Conservation (phyloP, 2,888 invertebrate species). For the Cabera pusaria region DNA sequence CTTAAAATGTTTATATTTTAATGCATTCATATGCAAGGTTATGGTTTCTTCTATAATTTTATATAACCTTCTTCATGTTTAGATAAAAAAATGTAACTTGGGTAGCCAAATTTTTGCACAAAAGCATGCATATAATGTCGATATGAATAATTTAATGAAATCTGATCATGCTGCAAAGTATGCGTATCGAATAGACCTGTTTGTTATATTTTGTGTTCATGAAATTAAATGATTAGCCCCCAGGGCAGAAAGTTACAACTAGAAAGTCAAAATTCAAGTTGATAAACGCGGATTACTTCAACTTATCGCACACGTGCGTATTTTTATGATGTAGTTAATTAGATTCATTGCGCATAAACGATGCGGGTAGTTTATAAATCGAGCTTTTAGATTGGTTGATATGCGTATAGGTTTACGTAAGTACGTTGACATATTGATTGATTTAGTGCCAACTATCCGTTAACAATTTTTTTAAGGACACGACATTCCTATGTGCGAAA, state of each 20-base stretch:
- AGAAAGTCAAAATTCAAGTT: conserved; percentile 25
- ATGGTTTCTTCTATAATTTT: too few relatives aligned
- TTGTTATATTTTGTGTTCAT: conserved; percentile 1
- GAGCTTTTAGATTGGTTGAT: conserved; percentile 8
- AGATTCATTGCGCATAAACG: conserved; percentile 12
- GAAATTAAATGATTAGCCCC: conserved; percentile 16
- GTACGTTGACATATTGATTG: conserved; percentile 22
- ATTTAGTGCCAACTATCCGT: conserved; percentile 9
- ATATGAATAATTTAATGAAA: too few relatives aligned
- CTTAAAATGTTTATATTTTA: too few relatives aligned
- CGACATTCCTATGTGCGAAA: too few relatives aligned
- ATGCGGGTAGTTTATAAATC: conserved; percentile 5
- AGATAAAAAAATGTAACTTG: too few relatives aligned
- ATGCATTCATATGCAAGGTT: too few relatives aligned
- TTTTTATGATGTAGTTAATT: conserved; percentile 13
- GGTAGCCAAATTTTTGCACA: too few relatives aligned
- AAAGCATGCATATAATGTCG: too few relatives aligned
- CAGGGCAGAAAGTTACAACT: conserved; percentile 23
- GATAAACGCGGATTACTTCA: conserved; percentile 7
- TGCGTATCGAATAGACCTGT: neutral
- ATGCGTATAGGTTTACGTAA: conserved; percentile 17
- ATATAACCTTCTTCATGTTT: too few relatives aligned
- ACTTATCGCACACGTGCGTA: conserved; percentile 10
- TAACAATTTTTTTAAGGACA: neutral
- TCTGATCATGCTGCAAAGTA: too few relatives aligned